phyloP scores from a whole-genome alignment of 2,113 vertebrate species.

The Monopterus albus region DNA sequence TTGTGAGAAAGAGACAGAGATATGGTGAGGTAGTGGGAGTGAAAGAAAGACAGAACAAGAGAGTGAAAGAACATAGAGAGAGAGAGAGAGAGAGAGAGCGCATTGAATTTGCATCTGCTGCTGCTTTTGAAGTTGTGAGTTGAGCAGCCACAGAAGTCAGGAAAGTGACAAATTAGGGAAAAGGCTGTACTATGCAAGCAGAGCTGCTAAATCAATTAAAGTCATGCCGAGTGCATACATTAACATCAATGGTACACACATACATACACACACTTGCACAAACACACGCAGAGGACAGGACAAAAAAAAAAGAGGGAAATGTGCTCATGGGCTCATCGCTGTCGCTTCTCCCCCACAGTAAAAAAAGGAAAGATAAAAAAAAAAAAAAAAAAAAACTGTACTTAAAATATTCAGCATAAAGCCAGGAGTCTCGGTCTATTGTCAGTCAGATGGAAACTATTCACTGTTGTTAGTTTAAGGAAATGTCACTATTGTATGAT shows the following conservation, averaged over 20 bases:
- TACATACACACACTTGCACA: slow-evolving; percentile 29
- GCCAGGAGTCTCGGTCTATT: slow-evolving; percentile 74
- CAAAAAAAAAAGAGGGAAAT: slow-evolving; percentile 39
- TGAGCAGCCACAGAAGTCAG: slow-evolving; percentile 80
- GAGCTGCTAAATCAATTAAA: slow-evolving; percentile 84
- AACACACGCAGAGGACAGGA: slow-evolving; percentile 31
- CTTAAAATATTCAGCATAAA: slow-evolving; percentile 86
- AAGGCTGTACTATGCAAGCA: slow-evolving; percentile 77
- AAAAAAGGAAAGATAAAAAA: slow-evolving; percentile 57
- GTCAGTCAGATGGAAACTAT: slow-evolving; percentile 74
- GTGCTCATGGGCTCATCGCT: slow-evolving; percentile 56
- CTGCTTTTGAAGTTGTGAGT: slow-evolving; percentile 80
- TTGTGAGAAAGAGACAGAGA: slow-evolving; percentile 51
- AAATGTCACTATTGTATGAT: slow-evolving; percentile 93
- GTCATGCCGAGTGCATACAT: slow-evolving; percentile 78
- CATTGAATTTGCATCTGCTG: slow-evolving; percentile 74
- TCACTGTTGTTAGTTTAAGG: slow-evolving; percentile 91
- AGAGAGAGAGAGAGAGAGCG: slow-evolving; percentile 45
- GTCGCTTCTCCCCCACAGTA: slow-evolving; percentile 66
- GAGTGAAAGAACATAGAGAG: slow-evolving; percentile 59
- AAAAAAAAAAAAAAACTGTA: slow-evolving; percentile 72
- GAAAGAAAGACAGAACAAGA: slow-evolving; percentile 60
- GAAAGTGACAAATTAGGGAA: slow-evolving; percentile 83
- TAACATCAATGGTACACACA: slow-evolving; percentile 70
- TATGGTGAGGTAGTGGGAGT: slow-evolving; percentile 48